Base-by-base conservation (phyloP, 2,888 invertebrate genomes). In the Pyrocoelia pectoralis region DNA sequence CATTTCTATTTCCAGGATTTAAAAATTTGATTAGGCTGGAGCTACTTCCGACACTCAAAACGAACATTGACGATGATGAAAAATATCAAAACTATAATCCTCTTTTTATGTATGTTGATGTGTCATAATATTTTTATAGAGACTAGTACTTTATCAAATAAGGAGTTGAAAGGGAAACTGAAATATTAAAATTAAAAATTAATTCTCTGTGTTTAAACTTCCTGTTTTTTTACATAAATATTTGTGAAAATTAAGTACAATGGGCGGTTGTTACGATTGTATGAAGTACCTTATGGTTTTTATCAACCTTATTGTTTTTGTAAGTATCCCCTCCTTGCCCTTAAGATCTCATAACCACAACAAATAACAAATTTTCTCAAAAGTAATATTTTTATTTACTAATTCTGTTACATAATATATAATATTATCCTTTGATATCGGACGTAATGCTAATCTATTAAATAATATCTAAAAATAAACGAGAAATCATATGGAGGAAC, bases 291-390 rank as follows among this genome's bases (percentile, higher is more conserved):
- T 90, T 72, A 85, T 92, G 74, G 87, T 91, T 69, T 80, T 90
- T 68, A 85, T 91, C 74, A 91, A 90, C 79, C 83, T 91, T 61
- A 83, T 91, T 77, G 90, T 91, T 82, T 85, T 89, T 88, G 92
- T 91, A 83, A 89, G 89, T 80, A 46, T 57, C 3, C 13, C 33
- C n/a, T n/a, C 2, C 33, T 33, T 6, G 24, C 33, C n/a, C n/a
- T 33, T 33, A n/a, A 2, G n/a, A n/a, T 5, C 24, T 5, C 8
- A n/a, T 33, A n/a, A 33, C 33, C 33, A 33, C 9, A 33, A 33
- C 33, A 33, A n/a, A 33, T 33, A 33, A 33, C 33, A 33, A 33
- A 33, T 33, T 2, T 6, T 33, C 2, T 3, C 33, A 33, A 33
- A n/a, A 6, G 8, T n/a, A 33, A 6, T 33, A 4, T 33, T 33